Evolutionary conservation across 2,113 vertebrate genomes (phyloP).

Genomic region (Polyodon spathula): DNA sequence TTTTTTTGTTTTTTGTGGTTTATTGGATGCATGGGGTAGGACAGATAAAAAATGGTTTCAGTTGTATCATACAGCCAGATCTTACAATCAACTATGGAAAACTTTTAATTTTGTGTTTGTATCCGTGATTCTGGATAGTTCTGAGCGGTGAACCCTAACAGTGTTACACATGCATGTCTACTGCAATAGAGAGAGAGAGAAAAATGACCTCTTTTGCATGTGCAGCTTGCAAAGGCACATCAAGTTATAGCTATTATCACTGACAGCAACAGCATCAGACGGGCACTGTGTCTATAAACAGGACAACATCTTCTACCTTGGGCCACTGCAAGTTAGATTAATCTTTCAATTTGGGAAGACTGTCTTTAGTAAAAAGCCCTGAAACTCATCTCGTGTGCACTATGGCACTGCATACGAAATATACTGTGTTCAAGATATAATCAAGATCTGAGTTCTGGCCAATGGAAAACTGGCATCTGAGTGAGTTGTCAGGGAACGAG

Average conservation of each 20-base stretch:
- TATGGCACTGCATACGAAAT: constrained; percentile 4
- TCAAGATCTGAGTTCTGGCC: constrained; percentile 1
- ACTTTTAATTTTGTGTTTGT: too few species aligned
- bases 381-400: neutral
- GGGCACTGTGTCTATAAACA: neutral
- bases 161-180: too few species aligned
- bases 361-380: neutral
- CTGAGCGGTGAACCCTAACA: too few species aligned
- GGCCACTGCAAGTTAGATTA: constrained; percentile 17
- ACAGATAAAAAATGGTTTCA: too few species aligned
- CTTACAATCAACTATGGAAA: too few species aligned
- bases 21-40: too few species aligned
- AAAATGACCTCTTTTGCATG: too few species aligned
- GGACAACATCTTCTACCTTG: neutral
- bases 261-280: neutral
- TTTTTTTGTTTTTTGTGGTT: too few species aligned
- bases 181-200: too few species aligned
- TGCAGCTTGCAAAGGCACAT: too few species aligned
- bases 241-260: neutral
- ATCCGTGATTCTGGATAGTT: too few species aligned
- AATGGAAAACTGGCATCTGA: neutral
- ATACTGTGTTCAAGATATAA: neutral
- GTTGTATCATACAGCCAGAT: too few species aligned
- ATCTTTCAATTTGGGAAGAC: constrained; percentile 20
- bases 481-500: constrained; percentile 11